Percentiles rank a stretch among this genome's conserved stretches.
Evolutionary conservation across 2,797 vertebrate genomes (phyloP).

Genomic region (Anisognathus igniventris): DNA sequence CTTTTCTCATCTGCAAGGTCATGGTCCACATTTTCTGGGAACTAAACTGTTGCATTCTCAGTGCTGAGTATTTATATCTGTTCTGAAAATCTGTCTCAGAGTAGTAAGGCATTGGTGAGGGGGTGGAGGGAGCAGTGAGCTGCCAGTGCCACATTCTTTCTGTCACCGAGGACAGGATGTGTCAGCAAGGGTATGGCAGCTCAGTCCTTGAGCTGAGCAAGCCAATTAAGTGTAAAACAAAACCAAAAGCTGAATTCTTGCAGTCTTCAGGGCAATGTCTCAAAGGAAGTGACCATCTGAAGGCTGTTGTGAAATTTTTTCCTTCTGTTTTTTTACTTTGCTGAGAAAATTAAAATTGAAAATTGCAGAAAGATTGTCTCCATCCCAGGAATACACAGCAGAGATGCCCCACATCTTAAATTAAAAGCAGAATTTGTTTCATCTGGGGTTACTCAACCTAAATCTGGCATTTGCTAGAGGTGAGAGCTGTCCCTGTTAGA

Average conservation of each 20-base stretch:
- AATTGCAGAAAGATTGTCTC: background rate
- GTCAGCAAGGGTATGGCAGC: conserved; percentile 21
- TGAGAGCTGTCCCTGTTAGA: background rate
- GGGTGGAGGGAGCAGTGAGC: background rate
- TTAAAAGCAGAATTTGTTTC: background rate
- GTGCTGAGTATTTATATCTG: background rate
- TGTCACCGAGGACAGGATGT: background rate
- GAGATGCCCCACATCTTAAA: background rate
- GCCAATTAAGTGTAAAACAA: conserved; percentile 28
- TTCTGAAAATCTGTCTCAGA: background rate
- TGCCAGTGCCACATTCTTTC: background rate
- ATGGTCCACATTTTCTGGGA: background rate
- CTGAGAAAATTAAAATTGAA: background rate
- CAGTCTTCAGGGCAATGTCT: background rate
- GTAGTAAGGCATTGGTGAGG: background rate
- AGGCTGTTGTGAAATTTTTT: background rate
- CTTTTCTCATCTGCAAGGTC: background rate
- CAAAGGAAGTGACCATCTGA: background rate
- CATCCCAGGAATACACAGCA: background rate
- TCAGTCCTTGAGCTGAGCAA: background rate
- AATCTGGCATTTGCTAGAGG: background rate
- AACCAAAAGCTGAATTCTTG: background rate
- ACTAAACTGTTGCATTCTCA: background rate
- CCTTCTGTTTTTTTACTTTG: background rate
- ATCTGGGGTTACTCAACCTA: background rate